Evolutionary conservation across 1,140 invertebrate genomes (phyloP).

Genomic region (Orchestia grillus): DNA sequence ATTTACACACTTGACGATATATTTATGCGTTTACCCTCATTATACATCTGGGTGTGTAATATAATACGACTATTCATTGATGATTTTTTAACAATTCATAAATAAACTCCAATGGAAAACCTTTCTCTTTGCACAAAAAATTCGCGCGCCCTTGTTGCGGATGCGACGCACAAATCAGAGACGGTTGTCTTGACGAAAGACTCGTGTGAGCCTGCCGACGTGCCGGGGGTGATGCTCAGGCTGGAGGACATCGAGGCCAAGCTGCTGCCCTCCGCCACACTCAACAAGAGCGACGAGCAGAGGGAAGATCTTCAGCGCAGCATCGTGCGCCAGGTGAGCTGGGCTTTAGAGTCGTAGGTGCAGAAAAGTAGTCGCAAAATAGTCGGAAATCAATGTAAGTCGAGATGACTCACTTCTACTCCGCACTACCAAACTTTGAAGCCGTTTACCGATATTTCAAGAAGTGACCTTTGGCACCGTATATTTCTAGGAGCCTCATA

Average conservation of each 20-base stretch:
- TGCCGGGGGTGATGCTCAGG: not conserved
- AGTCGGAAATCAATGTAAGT: too few relatives aligned
- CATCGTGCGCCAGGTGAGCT: not conserved
- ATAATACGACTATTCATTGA: too few relatives aligned
- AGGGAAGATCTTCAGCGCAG: constrained; percentile 16
- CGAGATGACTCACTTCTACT: too few relatives aligned
- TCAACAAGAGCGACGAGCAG: constrained; percentile 13
- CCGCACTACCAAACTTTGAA: too few relatives aligned
- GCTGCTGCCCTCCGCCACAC: constrained; percentile 4
- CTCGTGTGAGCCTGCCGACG: not conserved
- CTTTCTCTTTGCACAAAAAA: not conserved
- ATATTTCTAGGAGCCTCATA: not conserved
- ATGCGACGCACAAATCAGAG: not conserved
- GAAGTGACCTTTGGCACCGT: too few relatives aligned
- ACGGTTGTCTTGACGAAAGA: not conserved
- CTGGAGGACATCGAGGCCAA: constrained; percentile 18
- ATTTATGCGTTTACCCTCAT: too few relatives aligned
- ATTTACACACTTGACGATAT: too few relatives aligned
- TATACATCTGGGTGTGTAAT: too few relatives aligned
- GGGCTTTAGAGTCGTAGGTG: not conserved
- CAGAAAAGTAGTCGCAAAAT: too few relatives aligned
- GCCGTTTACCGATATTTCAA: too few relatives aligned
- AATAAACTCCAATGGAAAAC: not conserved
- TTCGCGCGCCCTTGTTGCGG: not conserved
- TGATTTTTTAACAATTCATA: not conserved